A percentile compares a stretch with the other conserved stretches of the same genome.
These are phyloP conservation scores for Phylloscopus trochilus DNA, from an alignment of 2,113 vertebrate genomes.

Conservation along the genomic window DNA sequence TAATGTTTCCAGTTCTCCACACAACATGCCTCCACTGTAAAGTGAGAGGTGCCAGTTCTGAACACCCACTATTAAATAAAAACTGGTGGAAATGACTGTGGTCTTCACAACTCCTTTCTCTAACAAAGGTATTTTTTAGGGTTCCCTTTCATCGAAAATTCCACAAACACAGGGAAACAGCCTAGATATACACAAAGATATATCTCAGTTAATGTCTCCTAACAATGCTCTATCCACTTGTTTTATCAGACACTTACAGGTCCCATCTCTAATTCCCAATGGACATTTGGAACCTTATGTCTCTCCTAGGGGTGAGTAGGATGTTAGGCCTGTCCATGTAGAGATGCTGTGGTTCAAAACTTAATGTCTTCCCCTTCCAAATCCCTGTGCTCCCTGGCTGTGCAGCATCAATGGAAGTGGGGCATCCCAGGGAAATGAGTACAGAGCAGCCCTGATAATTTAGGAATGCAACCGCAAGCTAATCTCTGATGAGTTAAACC, in stretches of 20 bases:
- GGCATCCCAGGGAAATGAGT: background rate
- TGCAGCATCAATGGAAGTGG: background rate
- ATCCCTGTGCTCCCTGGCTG: background rate
- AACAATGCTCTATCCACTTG: background rate
- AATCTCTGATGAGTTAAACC: conserved; percentile 16
- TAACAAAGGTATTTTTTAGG: background rate
- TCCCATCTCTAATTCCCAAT: background rate
- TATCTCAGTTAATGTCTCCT: background rate
- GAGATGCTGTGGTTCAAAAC: background rate
- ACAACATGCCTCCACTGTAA: background rate
- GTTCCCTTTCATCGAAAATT: background rate
- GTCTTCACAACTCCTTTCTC: background rate
- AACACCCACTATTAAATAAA: background rate
- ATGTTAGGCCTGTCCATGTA: background rate
- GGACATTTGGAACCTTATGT: background rate
- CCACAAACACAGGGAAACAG: background rate
- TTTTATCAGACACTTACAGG: background rate
- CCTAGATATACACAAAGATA: background rate
- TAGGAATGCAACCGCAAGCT: background rate
- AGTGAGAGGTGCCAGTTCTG: background rate
- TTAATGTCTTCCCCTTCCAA: background rate
- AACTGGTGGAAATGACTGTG: background rate
- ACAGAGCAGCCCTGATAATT: background rate
- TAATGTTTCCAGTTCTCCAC: background rate
- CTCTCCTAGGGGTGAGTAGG: background rate